phyloP scores from a whole-genome alignment of 2,797 vertebrate species.

The Oreortyx pictus region DNA sequence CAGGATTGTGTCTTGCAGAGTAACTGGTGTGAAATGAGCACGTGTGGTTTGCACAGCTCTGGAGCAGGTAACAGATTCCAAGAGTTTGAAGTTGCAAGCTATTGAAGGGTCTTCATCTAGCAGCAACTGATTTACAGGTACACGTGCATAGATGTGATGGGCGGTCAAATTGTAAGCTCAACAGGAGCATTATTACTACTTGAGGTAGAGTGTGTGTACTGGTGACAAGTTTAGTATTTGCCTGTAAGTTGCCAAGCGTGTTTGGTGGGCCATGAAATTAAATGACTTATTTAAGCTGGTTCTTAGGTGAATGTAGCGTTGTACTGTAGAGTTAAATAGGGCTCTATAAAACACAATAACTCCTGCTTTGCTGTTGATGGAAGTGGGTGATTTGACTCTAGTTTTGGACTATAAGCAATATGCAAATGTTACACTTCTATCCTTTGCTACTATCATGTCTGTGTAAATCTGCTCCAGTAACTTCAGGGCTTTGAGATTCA shows the following conservation, averaged over 20 bases:
- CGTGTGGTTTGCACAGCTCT: fast-evolving
- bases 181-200: fast-evolving
- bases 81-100: not conserved
- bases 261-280: not conserved
- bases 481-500: not conserved
- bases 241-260: not conserved
- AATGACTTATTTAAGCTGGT: not conserved
- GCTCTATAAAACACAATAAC: not conserved
- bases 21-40: fast-evolving
- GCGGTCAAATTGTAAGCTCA: not conserved
- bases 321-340: not conserved
- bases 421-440: not conserved
- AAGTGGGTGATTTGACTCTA: not conserved
- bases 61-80: not conserved
- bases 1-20: fast-evolving
- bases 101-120: fast-evolving
- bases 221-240: not conserved
- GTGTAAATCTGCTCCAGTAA: not conserved
- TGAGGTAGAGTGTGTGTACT: not conserved
- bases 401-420: not conserved
- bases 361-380: not conserved
- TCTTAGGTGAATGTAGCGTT: not conserved
- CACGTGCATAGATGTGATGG: fast-evolving
- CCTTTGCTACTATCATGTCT: not conserved
- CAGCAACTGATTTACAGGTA: not conserved